Percentiles rank a stretch among this genome's conserved stretches.
phyloP scores from a whole-genome alignment of 2,113 vertebrate genomes.

The Dicrurus megarhynchus region DNA sequence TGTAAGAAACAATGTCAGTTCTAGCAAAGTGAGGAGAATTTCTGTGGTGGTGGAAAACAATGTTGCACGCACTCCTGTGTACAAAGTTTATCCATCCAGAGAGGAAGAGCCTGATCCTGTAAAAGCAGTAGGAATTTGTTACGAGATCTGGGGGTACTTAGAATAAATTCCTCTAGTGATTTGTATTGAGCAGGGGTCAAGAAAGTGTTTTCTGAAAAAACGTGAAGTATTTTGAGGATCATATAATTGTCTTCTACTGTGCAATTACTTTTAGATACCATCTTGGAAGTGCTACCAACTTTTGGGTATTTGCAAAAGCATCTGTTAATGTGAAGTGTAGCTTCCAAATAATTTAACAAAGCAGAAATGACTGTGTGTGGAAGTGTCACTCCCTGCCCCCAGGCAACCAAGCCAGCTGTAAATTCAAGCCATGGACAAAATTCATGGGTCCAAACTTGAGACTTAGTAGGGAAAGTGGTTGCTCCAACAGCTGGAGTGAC shows the following conservation, averaged over 20 bases:
- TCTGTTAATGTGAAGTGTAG: not conserved
- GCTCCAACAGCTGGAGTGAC: not conserved
- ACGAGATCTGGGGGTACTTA: not conserved
- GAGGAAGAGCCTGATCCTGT: not conserved
- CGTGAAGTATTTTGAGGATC: not conserved
- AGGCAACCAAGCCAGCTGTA: not conserved
- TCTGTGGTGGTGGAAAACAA: not conserved
- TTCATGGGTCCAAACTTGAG: no score
- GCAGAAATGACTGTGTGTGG: not conserved
- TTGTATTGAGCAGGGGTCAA: not conserved
- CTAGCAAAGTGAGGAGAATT: not conserved
- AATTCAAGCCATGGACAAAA: not conserved
- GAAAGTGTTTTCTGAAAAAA: not conserved
- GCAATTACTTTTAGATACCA: not conserved
- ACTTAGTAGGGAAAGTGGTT: not conserved
- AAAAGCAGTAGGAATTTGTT: not conserved
- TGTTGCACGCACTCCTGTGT: rapidly evolving
- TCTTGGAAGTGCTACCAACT: not conserved
- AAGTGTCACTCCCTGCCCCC: not conserved
- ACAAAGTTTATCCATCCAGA: not conserved
- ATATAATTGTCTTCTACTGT: not conserved
- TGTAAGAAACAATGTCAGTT: not conserved
- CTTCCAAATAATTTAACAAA: not conserved
- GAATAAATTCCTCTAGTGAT: not conserved
- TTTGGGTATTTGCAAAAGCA: not conserved